Evolutionary conservation across 53 echinoderm and acorn worm genomes (phyloP), one percentile per base, ranked within the genome.

Genomic region (Crossaster papposus): DNA sequence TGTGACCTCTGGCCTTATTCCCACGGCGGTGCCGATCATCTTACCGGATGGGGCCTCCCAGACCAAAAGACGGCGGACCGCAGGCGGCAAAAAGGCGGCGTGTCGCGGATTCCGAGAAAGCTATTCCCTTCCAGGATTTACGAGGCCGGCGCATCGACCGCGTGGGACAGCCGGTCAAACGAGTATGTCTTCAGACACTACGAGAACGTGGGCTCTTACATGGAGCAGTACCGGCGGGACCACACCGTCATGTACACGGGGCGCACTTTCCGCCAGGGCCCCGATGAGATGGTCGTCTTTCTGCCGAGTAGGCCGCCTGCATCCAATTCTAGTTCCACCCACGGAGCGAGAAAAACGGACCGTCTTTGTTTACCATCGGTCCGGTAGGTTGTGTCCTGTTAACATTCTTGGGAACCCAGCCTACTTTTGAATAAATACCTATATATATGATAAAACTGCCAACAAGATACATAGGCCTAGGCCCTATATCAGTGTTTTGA

Each of bases 141-240:
- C 84, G 51, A 65, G 72, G 32, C n/a, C n/a, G n/a, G n/a, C n/a
- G n/a, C n/a, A n/a, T n/a, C 38, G 51, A 52, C 84, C 50, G n/a
- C 84, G 22, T 22, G 14, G 32, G 84, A 71, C 84, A 65, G 84
- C 70, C 62, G 80, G 38, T 64, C 79, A 23, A 38, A 28, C 15
- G 70, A 89, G 35, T 89, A 68, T 12, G 70, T 36, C 79, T 89
- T 89, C 70, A 36, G 89, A 15, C 89, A 89, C 37, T 79, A 51
- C 80, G 6, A 36, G 65, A 79, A 80, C 22, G 32, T 62, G 1
- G 79, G 62, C 15, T 24, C 32, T 50, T 89, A 89, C 70, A 89
- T 89, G 89, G 89, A 89, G 65, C 89, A 89, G 36, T 89, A 89
- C 29, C 79, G 89, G 10, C 80, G 65, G 38, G 26, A 89, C 1